Conservation (phyloP, 2,797 vertebrate species). For the Centropyge bicolor region DNA sequence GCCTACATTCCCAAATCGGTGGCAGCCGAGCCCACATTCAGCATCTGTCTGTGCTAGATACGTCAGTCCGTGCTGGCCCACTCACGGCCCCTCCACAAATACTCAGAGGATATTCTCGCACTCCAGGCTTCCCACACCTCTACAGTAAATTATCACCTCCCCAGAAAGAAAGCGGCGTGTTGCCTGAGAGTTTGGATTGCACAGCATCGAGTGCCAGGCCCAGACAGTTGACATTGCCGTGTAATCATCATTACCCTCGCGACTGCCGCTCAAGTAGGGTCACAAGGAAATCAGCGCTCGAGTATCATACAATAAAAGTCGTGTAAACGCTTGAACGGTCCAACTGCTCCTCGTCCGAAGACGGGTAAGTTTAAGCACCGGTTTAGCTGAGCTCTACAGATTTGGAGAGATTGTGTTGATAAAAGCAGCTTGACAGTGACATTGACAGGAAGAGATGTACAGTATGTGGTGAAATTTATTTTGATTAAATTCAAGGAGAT, state of each 20-base stretch:
- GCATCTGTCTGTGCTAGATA: slow-evolving; percentile 76
- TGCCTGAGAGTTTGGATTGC: slow-evolving; percentile 55
- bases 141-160: slow-evolving; percentile 68
- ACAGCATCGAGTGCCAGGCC: slow-evolving; percentile 48
- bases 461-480: background rate
- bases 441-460: background rate
- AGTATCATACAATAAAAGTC: slow-evolving; percentile 59
- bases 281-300: slow-evolving; percentile 47
- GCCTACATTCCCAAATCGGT: slow-evolving; percentile 77
- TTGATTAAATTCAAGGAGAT: background rate
- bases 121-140: slow-evolving; percentile 59
- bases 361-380: background rate
- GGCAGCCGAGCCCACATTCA: slow-evolving; percentile 57
- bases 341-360: slow-evolving; percentile 27
- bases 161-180: slow-evolving; percentile 38
- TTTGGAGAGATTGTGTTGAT: background rate
- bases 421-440: background rate
- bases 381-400: slow-evolving; percentile 27
- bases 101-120: slow-evolving; percentile 37
- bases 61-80: slow-evolving; percentile 44
- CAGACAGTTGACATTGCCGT: slow-evolving; percentile 66
- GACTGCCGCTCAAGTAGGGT: slow-evolving; percentile 55
- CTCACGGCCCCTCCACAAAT: slow-evolving; percentile 28
- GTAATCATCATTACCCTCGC: slow-evolving; percentile 72
- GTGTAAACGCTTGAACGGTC: slow-evolving; percentile 46